Evolutionary conservation across 92 coral and sea anemone species (phyloP).

Genomic region (Palythoa heliodiscus): DNA sequence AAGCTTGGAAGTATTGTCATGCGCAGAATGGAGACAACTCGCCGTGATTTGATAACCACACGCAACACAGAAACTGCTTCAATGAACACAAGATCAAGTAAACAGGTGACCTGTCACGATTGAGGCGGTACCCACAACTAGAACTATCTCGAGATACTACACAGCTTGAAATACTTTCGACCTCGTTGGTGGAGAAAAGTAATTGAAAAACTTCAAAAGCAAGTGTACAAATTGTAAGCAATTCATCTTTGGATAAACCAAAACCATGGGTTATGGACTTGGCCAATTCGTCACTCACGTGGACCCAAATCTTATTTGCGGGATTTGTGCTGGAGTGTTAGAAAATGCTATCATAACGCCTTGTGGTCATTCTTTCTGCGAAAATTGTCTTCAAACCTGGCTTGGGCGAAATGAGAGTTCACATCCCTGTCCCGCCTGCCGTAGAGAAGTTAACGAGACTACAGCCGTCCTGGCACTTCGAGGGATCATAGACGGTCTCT

Average conservation of each 20-base stretch:
- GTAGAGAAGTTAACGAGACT: slow-evolving; percentile 64
- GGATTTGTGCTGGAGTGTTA: slow-evolving; percentile 91
- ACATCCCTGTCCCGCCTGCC: slow-evolving; percentile 75
- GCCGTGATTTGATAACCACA: slow-evolving; percentile 54
- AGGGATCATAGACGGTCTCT: slow-evolving; percentile 79
- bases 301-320: slow-evolving; percentile 89
- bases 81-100: slow-evolving; percentile 28
- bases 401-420: slow-evolving; percentile 52
- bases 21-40: slow-evolving; percentile 32
- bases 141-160: background rate
- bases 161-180: background rate
- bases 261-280: slow-evolving; percentile 82
- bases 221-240: background rate
- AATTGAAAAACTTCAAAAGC: background rate
- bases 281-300: slow-evolving; percentile 72
- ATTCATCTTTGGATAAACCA: background rate
- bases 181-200: background rate
- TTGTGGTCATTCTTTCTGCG: slow-evolving; percentile 95
- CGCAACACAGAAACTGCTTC: slow-evolving; percentile 34
- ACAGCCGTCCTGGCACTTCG: slow-evolving; percentile 83
- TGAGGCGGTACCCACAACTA: background rate
- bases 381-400: slow-evolving; percentile 86
- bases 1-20: slow-evolving; percentile 5
- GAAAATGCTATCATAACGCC: slow-evolving; percentile 81
- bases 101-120: slow-evolving; percentile 32